Base-by-base conservation (phyloP, 2,113 vertebrate genomes). In the sheep (Ovis aries) region DNA sequence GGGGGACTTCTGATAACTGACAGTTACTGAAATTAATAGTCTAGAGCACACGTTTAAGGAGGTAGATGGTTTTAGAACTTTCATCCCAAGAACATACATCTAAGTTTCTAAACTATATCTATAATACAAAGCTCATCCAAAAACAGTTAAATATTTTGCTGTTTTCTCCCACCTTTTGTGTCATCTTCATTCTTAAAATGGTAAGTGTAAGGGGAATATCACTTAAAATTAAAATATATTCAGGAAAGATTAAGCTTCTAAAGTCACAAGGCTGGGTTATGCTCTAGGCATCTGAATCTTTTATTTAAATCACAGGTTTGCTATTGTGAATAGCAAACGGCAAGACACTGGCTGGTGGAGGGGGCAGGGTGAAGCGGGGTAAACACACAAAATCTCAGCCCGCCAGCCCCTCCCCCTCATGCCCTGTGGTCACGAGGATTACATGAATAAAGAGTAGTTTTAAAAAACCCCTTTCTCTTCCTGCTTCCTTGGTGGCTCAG, bases 281-380 rank as follows among this genome's bases (percentile, higher is more conserved):
- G 10, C 2, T 4, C 15, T 9, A 4, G 1, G 23, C 9, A 16
- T 6, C 13, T 4, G 12, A 40, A 21, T 33, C 23, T 27, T 29
- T 45, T 33, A 31, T 77, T 77, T 25, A 31, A 36, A 53, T 13
- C 25, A 25, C 40, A 48, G 31, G 43, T 55, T n/a, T 45, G 48
- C 55, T 3, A 6, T 13, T 3, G 60, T 4, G 3, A 3, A 8
- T 5, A 3, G 36, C 19, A 25, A n/a, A 31, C 2, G 2, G 50
- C 36, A 15, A 19, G 29, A 6, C 29, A 0, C 9, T 0, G 12
- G 59, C 11, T 15, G 5, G n/a, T 16, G 5, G 5, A 8, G 36
- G 45, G 6, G 74, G 27, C 3, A 15, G 57, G 45, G 40, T 12
- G 12, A 33, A 1, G 11, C 2, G 53, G 27, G 17, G 7, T 12